Conservation (phyloP, 2,797 vertebrate genomes). For the Cryptoprocta ferox region DNA sequence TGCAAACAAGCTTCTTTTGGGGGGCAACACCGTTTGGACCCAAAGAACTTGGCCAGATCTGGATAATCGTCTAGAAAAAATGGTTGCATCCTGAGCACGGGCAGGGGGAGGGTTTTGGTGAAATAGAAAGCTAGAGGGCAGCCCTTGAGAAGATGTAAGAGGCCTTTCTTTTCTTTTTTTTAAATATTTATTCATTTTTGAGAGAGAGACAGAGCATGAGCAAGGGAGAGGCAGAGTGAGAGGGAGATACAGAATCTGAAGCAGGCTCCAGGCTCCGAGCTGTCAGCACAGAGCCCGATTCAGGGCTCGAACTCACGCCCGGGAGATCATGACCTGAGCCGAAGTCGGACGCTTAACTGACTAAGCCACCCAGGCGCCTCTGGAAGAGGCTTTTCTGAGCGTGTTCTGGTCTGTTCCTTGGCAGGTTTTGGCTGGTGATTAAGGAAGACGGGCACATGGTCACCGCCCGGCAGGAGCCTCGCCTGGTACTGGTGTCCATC, state of each 20-base stretch:
- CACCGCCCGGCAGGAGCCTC: constrained; percentile 94
- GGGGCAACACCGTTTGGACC: background rate
- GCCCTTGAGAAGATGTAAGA: background rate
- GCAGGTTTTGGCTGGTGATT: constrained; percentile 95
- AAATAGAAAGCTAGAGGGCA: background rate
- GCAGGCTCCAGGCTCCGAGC: too few species aligned
- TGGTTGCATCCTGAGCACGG: background rate
- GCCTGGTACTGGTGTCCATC: constrained; percentile 91
- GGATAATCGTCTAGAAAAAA: background rate
- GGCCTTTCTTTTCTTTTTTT: background rate
- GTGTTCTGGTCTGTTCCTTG: background rate
- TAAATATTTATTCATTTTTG: too few species aligned
- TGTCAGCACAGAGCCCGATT: too few species aligned
- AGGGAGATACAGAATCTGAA: too few species aligned
- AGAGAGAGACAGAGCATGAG: too few species aligned
- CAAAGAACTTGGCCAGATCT: background rate
- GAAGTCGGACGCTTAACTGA: too few species aligned
- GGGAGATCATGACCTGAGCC: too few species aligned
- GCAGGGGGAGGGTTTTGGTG: background rate
- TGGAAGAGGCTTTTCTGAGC: background rate
- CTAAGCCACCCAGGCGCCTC: too few species aligned
- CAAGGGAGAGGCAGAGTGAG: too few species aligned
- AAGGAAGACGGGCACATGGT: constrained; percentile 94
- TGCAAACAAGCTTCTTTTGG: background rate
- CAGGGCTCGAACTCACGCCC: too few species aligned